Conservation (phyloP, 2,113 vertebrate species). For the Halichoerus grypus region DNA sequence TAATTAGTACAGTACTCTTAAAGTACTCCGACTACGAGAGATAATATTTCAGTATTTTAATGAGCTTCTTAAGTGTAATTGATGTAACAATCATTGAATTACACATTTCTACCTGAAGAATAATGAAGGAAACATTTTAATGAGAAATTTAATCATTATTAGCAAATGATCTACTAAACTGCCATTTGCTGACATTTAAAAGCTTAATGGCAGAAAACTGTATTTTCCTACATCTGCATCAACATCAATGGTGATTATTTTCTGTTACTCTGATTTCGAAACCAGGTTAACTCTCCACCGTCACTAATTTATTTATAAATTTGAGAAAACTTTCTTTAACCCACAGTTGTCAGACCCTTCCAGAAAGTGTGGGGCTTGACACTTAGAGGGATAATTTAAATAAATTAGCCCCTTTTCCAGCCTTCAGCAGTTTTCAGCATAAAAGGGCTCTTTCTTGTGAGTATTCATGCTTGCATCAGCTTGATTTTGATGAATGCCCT, state of each 20-base stretch:
- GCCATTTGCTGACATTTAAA: conserved; percentile 92
- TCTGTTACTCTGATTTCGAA: conserved; percentile 72
- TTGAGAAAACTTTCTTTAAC: conserved; percentile 85
- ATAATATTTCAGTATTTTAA: conserved; percentile 94
- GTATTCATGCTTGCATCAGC: conserved; percentile 87
- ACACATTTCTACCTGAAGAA: conserved; percentile 93
- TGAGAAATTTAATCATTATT: conserved; percentile 93
- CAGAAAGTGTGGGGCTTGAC: conserved; percentile 86
- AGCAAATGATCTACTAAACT: conserved; percentile 91
- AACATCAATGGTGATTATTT: conserved; percentile 76
- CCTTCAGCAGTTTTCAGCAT: conserved; percentile 87
- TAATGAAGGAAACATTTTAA: conserved; percentile 93
- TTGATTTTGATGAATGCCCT: conserved; percentile 88
- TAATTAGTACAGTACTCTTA: conserved; percentile 93
- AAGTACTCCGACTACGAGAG: conserved; percentile 88
- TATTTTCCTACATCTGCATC: conserved; percentile 84
- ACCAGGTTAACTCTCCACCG: conserved; percentile 75
- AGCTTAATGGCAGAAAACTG: conserved; percentile 86
- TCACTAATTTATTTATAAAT: conserved; percentile 84
- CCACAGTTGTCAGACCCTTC: conserved; percentile 83
- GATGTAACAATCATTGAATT: conserved; percentile 92
- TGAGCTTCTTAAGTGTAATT: conserved; percentile 93
- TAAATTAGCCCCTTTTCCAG: conserved; percentile 88
- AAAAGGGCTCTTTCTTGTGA: conserved; percentile 86
- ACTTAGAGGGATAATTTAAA: conserved; percentile 88